These are phyloP conservation scores for Euwallacea similis DNA, from an alignment of 1,140 invertebrate genomes.

Conservation along the genomic window DNA sequence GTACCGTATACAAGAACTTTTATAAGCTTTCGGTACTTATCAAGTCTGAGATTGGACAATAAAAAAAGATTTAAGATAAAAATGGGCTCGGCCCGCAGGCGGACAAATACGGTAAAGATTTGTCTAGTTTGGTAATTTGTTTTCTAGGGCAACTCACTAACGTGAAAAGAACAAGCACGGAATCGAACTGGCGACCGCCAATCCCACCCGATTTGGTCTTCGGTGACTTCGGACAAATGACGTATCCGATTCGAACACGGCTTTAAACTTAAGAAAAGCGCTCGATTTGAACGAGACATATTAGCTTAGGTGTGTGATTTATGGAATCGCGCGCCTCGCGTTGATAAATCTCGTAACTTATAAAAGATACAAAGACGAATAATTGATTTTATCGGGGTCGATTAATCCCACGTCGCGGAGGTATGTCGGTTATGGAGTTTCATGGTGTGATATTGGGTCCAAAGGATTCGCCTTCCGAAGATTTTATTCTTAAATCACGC, in stretches of 20 bases:
- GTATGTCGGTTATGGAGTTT: slow-evolving; percentile 12
- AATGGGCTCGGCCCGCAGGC: background rate
- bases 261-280: slow-evolving; percentile 41
- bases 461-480: too few relatives aligned
- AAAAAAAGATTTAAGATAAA: slow-evolving; percentile 28
- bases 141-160: slow-evolving; percentile 1
- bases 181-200: slow-evolving; percentile 27
- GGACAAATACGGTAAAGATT: slow-evolving; percentile 8
- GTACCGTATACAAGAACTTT: slow-evolving; percentile 19
- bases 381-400: slow-evolving; percentile 41
- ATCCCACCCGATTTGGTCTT: slow-evolving; percentile 32
- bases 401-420: slow-evolving; percentile 34
- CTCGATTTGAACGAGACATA: slow-evolving; percentile 40
- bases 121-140: background rate
- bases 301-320: slow-evolving; percentile 38
- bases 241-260: slow-evolving; percentile 37
- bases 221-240: slow-evolving; percentile 39
- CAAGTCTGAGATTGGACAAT: slow-evolving; percentile 21
- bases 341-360: slow-evolving; percentile 36
- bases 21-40: slow-evolving; percentile 20
- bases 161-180: background rate
- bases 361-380: slow-evolving; percentile 34
- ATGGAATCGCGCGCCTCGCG: slow-evolving; percentile 31
- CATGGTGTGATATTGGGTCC: background rate
- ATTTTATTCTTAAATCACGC: background rate